Conservation (phyloP, 2,797 vertebrate species). For the Simalia tracyae region DNA sequence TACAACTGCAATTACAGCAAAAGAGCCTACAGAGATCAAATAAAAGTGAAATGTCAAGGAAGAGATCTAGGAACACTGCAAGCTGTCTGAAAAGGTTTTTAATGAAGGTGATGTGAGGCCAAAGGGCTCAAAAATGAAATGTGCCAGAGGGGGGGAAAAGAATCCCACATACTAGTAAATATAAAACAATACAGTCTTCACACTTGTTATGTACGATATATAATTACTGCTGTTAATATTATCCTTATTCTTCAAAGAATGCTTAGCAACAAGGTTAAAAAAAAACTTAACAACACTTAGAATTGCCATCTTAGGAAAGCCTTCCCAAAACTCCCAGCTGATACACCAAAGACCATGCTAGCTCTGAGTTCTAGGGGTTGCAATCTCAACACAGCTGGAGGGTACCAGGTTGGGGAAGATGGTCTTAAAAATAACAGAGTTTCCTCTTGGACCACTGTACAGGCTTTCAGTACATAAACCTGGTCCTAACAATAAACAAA, state of each 20-base stretch:
- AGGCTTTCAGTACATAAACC: not conserved
- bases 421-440: not conserved
- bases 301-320: not conserved
- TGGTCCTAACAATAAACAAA: constrained; percentile 23
- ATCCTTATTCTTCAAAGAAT: not conserved
- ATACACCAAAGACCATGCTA: not conserved
- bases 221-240: not conserved
- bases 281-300: not conserved
- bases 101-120: not conserved
- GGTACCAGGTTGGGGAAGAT: not conserved
- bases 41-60: constrained; percentile 2
- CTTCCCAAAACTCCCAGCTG: not conserved
- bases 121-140: constrained; percentile 8
- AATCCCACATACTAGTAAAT: not conserved
- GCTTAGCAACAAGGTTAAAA: not conserved
- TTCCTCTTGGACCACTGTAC: not conserved
- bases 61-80: not conserved
- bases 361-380: not conserved
- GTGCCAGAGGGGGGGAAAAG: not conserved
- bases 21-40: not conserved
- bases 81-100: not conserved
- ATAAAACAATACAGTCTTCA: not conserved
- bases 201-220: not conserved
- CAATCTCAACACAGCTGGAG: not conserved
- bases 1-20: not conserved